Evolutionary conservation across 2,797 vertebrate genomes (phyloP).

Genomic region (Neomorphus geoffroyi): DNA sequence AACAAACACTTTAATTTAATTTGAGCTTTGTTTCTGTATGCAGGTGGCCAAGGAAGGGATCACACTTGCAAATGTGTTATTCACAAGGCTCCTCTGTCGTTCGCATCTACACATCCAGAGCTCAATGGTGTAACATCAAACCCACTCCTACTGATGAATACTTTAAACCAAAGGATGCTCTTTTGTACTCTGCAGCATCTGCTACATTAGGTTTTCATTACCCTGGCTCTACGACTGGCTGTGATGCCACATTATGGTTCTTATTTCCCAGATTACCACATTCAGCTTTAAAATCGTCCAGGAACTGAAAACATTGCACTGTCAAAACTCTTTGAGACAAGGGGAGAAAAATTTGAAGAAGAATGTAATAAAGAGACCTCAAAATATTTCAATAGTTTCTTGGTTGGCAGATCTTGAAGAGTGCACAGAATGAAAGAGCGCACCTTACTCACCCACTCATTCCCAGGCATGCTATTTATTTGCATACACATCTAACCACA

Average conservation of each 20-base stretch:
- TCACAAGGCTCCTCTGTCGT: not conserved
- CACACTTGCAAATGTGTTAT: not conserved
- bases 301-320: not conserved
- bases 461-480: not conserved
- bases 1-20: not conserved
- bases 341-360: not conserved
- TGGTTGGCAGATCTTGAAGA: not conserved
- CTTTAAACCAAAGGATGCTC: not conserved
- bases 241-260: not conserved
- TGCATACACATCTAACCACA: not conserved
- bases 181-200: not conserved
- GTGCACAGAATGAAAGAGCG: not conserved
- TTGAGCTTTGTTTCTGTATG: not conserved
- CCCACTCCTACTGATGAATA: not conserved
- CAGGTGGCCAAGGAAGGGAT: not conserved
- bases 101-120: not conserved
- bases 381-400: not conserved
- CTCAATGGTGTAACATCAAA: not conserved
- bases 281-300: not conserved
- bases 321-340: not conserved
- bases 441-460: not conserved
- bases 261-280: not conserved
- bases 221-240: not conserved
- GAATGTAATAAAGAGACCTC: not conserved
- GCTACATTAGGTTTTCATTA: not conserved